Base-by-base conservation (phyloP, 2,113 vertebrate species). In the Oncorhynchus masou region DNA sequence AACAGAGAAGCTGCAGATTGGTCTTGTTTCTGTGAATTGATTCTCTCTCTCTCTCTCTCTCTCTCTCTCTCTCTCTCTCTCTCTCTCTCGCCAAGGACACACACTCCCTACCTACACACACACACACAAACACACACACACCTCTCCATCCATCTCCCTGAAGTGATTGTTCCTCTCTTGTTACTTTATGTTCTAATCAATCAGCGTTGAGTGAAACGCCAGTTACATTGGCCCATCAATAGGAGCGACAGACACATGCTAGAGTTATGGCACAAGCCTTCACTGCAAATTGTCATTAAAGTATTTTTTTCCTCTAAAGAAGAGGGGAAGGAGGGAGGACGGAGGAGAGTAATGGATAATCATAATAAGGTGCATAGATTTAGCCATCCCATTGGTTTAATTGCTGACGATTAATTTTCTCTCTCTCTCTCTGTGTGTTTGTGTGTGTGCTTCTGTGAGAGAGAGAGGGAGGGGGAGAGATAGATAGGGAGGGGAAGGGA, bases 101-200 rank as follows among this genome's bases (percentile, higher is more conserved):
- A 51, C 49, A 51, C 49, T 4, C 11, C 49, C 11, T 4, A 51
- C 49, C 1, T 2, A 11, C 8, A 0, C 12, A 12, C 48, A 49
- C 85, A 29, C 65, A 1, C 27, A 5, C 25, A 6, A 29, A 22
- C 81, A 13, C 69, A 57, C 67, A 64, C 62, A 20, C 71, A 64
- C 76, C 84, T 70, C 81, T 91, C 88, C 89, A 92, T 93, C 91
- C 86, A 88, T 93, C 84, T 92, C 93, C 91, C 90, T 94, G 92
- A 93, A 88, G 91, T 94, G 93, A 94, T 94, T 95, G 89, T 92
- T 88, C 88, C 90, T 81, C 92, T 93, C 92, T 94, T 94, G 91
- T 95, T 95, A 92, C 91, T 95, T 96, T 95, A 94, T 91, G 87
- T 95, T 94, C 83, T 92, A 95, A 95, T 96, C 94, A 95, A 92